Conservation (phyloP, 2,888 invertebrate species). For the Himalopsyche japonica region DNA sequence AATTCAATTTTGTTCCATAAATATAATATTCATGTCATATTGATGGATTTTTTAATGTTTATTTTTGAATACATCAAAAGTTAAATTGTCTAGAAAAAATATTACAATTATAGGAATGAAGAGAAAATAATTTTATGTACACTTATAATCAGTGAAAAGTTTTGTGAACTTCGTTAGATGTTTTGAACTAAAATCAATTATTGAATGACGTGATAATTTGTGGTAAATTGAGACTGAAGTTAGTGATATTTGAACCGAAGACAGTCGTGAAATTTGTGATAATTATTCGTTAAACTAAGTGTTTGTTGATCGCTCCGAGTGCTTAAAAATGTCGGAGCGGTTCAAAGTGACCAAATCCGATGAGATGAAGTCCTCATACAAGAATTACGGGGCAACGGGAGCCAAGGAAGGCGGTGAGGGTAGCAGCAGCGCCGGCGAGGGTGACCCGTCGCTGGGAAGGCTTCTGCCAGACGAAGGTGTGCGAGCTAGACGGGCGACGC, state of each 20-base stretch:
- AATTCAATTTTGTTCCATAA: too few relatives aligned
- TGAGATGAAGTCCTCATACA: constrained; percentile 57
- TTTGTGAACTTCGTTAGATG: not conserved
- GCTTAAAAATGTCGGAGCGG: constrained; percentile 61
- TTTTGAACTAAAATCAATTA: not conserved
- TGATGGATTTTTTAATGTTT: too few relatives aligned
- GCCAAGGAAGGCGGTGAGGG: constrained; percentile 44
- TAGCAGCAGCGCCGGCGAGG: constrained; percentile 45
- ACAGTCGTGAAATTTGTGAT: not conserved
- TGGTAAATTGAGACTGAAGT: not conserved
- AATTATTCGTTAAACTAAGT: not conserved
- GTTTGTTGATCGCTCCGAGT: not conserved
- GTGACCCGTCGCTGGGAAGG: constrained; percentile 47
- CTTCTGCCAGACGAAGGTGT: constrained; percentile 45
- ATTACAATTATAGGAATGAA: too few relatives aligned
- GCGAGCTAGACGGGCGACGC: constrained; percentile 17
- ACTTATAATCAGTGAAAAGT: too few relatives aligned
- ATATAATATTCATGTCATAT: too few relatives aligned
- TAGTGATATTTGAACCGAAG: not conserved
- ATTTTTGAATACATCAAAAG: too few relatives aligned
- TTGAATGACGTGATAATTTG: not conserved
- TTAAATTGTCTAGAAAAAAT: too few relatives aligned
- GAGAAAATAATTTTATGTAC: too few relatives aligned
- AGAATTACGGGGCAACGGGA: constrained; percentile 63
- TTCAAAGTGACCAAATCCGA: constrained; percentile 65